These are phyloP conservation scores for Campoletis sonorensis DNA, from an alignment of 1,140 invertebrate genomes.

Conservation along the genomic window DNA sequence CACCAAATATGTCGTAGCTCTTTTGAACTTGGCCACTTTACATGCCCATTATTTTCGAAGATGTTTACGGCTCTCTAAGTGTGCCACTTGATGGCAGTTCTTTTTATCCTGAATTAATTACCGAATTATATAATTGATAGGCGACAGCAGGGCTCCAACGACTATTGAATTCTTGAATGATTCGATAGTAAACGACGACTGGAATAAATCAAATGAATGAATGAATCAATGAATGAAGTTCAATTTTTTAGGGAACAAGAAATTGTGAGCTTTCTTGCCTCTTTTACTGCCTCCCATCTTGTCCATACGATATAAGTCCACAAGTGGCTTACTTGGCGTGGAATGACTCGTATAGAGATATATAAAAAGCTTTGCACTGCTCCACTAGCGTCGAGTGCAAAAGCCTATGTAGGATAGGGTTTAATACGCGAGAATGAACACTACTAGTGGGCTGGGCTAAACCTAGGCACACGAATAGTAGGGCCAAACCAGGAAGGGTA, in stretches of 20 bases:
- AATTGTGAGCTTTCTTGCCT: no score
- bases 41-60: not conserved
- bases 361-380: not conserved
- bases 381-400: constrained; percentile 26
- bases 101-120: not conserved
- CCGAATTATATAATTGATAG: no score
- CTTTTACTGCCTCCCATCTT: no score
- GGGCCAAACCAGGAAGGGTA: constrained; percentile 19
- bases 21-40: not conserved
- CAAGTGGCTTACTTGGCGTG: no score
- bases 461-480: not conserved
- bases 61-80: not conserved
- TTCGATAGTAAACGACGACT: no score
- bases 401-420: not conserved
- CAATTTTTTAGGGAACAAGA: no score
- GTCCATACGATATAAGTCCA: no score
- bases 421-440: constrained; percentile 7
- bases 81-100: not conserved
- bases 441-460: not conserved
- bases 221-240: no score
- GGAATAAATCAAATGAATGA: no score
- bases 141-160: no score
- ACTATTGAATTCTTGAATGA: no score
- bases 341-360: no score
- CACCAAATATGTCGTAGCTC: not conserved